These are phyloP conservation scores for Zophobas atratus DNA, from an alignment of 1,140 invertebrate species.

Conservation along the genomic window DNA sequence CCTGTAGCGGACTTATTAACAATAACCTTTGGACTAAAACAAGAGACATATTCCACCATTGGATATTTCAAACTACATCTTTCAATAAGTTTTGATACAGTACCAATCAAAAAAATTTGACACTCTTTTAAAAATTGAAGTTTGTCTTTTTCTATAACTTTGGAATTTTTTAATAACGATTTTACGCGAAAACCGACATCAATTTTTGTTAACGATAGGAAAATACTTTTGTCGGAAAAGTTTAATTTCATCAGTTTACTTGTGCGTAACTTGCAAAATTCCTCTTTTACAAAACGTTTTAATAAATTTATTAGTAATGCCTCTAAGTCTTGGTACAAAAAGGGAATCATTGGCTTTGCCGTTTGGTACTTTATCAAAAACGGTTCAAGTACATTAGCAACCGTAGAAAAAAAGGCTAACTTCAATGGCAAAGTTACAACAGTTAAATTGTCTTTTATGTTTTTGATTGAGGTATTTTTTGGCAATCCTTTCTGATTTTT, in stretches of 20 bases:
- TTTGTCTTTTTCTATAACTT: conserved; percentile 15
- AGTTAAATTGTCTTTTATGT: background rate
- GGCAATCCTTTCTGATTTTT: conserved; percentile 5
- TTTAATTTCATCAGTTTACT: conserved; percentile 7
- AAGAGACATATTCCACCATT: conserved; percentile 4
- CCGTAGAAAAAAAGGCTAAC: background rate
- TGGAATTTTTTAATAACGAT: background rate
- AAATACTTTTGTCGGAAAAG: conserved; percentile 2
- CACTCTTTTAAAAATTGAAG: conserved; percentile 4
- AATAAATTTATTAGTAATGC: conserved; percentile 4
- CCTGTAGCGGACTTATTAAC: background rate
- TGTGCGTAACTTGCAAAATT: background rate
- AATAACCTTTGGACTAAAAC: conserved; percentile 3
- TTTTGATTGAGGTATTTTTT: background rate
- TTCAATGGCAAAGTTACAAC: background rate
- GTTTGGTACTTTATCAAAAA: conserved; percentile 17
- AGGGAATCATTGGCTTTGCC: conserved; percentile 18
- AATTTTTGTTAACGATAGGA: background rate
- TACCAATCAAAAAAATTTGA: conserved; percentile 9
- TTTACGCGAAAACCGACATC: conserved; percentile 3
- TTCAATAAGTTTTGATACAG: background rate
- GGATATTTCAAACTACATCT: conserved; percentile 2
- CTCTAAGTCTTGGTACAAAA: conserved; percentile 12
- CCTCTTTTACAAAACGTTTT: conserved; percentile 1
- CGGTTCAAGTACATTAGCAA: conserved; percentile 2